Evolutionary conservation across 1,140 invertebrate genomes (phyloP).

Genomic region (Daktulosphaira vitifoliae): DNA sequence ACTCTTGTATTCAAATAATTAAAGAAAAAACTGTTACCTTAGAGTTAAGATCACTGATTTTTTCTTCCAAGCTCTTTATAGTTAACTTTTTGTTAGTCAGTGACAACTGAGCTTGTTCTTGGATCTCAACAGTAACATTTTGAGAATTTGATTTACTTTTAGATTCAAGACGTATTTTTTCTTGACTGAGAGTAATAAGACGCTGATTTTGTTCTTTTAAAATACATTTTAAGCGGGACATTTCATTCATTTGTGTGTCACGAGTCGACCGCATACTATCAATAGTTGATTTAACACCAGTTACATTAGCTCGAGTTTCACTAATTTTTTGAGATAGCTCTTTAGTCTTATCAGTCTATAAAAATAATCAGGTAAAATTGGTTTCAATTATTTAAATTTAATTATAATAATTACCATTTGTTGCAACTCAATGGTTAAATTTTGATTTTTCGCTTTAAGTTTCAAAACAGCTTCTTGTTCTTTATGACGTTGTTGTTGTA

Average conservation of each 20-base stretch:
- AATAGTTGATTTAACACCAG: slow-evolving; percentile 87
- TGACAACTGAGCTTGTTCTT: slow-evolving; percentile 52
- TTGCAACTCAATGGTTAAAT: slow-evolving; percentile 70
- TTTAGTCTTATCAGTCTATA: slow-evolving; percentile 68
- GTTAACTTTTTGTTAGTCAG: slow-evolving; percentile 74
- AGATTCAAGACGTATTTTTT: slow-evolving; percentile 71
- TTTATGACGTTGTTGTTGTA: slow-evolving; percentile 72
- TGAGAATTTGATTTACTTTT: slow-evolving; percentile 56
- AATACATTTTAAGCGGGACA: slow-evolving; percentile 74
- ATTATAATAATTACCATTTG: slow-evolving; percentile 50
- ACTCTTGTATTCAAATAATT: too few species aligned
- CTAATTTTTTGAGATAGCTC: slow-evolving; percentile 80
- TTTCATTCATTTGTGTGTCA: slow-evolving; percentile 81
- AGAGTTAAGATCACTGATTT: slow-evolving; percentile 54
- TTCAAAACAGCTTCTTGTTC: slow-evolving; percentile 82
- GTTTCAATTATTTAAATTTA: neutral
- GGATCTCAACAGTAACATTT: slow-evolving; percentile 48
- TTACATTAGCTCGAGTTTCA: slow-evolving; percentile 79
- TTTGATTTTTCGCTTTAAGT: slow-evolving; percentile 82
- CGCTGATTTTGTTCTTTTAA: slow-evolving; percentile 70
- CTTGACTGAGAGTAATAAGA: slow-evolving; percentile 68
- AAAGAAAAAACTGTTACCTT: too few species aligned
- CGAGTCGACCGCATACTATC: slow-evolving; percentile 88
- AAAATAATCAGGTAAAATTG: slow-evolving; percentile 3
- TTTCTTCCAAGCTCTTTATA: slow-evolving; percentile 75